phyloP scores from a whole-genome alignment of 2,113 vertebrate genomes.

The Dunckerocampus dactyliophorus region DNA sequence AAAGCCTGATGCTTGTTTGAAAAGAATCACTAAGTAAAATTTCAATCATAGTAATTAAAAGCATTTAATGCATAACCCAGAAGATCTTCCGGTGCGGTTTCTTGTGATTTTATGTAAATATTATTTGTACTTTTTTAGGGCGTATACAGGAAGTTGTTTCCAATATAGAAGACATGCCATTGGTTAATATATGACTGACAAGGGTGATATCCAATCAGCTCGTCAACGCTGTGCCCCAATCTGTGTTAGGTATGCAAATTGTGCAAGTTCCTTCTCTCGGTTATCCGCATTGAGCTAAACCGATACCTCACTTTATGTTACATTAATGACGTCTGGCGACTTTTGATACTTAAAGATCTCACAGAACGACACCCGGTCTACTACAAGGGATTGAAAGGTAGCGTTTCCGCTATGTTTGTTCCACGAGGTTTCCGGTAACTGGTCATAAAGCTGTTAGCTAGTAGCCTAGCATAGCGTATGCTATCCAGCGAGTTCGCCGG shows the following conservation, averaged over 20 bases:
- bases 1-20: neutral
- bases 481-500: conserved; percentile 62
- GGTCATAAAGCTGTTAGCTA: conserved; percentile 55
- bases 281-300: conserved; percentile 28
- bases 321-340: neutral
- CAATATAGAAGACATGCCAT: conserved; percentile 11
- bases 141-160: neutral
- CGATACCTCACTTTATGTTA: conserved; percentile 35
- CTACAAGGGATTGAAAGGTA: conserved; percentile 3
- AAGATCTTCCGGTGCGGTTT: neutral
- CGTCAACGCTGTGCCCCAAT: conserved; percentile 29
- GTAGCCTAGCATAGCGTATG: conserved; percentile 43
- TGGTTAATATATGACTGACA: conserved; percentile 30
- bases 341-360: neutral
- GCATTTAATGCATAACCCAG: neutral
- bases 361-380: neutral
- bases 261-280: conserved; percentile 41
- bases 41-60: too few species aligned
- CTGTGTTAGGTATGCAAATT: conserved; percentile 46
- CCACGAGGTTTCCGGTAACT: conserved; percentile 35
- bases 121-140: neutral
- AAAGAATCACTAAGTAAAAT: neutral
- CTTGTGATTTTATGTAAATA: neutral
- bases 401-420: conserved; percentile 40
- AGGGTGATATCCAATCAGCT: conserved; percentile 27